Evolutionary conservation across 2,113 vertebrate species (phyloP).

Genomic region (Strix uralensis): DNA sequence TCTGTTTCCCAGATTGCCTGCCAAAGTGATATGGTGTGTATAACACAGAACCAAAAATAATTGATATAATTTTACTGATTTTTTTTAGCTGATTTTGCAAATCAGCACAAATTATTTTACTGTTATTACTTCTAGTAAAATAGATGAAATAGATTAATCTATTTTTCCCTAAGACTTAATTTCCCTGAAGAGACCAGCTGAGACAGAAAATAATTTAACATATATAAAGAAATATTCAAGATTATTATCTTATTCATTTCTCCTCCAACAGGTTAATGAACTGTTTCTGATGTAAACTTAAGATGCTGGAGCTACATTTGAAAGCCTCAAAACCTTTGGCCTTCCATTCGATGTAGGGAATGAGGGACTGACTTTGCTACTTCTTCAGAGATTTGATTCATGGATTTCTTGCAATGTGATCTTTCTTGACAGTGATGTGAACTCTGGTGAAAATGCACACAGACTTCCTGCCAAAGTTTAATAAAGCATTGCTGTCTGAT

Average conservation of each 20-base stretch:
- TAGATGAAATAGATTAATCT: conserved; percentile 5
- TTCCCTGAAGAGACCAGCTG: background rate
- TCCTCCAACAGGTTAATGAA: background rate
- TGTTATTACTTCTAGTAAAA: conserved; percentile 5
- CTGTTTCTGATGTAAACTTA: background rate
- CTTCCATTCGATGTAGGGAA: background rate
- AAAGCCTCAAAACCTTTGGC: background rate
- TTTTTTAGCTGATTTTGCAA: conserved; percentile 23
- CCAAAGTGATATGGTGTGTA: background rate
- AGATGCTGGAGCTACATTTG: background rate
- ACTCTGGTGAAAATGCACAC: background rate
- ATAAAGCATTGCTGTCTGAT: background rate
- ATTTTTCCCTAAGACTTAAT: background rate
- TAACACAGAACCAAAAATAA: background rate
- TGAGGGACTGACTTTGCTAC: background rate
- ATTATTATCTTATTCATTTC: background rate
- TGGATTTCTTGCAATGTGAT: background rate
- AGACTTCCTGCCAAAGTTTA: background rate
- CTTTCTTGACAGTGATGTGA: background rate
- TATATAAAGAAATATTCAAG: background rate
- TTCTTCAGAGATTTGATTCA: background rate
- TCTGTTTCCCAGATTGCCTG: background rate
- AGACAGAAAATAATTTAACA: conserved; percentile 12
- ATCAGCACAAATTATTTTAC: background rate
- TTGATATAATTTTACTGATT: background rate